phyloP scores from a whole-genome alignment of 2,797 vertebrate species.

The Dallia pectoralis region DNA sequence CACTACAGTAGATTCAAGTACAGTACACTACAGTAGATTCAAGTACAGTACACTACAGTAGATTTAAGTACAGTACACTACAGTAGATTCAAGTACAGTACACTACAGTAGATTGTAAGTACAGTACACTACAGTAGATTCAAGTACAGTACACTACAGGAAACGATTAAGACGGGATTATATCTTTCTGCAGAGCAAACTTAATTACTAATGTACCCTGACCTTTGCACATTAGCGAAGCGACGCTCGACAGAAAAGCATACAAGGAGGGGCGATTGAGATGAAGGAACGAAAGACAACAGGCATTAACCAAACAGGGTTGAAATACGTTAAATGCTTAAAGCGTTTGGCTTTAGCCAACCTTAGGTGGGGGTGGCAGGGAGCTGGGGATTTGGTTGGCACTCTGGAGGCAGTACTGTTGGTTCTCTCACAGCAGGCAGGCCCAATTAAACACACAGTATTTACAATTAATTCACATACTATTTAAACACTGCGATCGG shows the following conservation, averaged over 20 bases:
- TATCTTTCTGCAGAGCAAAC: background rate
- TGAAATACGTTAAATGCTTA: background rate
- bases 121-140: too few relatives aligned
- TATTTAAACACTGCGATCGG: background rate
- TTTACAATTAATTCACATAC: background rate
- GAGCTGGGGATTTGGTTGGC: background rate
- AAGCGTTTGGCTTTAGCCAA: background rate
- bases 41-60: too few relatives aligned
- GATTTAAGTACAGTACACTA: too few relatives aligned
- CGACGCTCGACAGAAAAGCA: background rate
- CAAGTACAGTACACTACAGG: too few relatives aligned
- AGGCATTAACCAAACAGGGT: background rate
- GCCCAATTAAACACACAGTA: background rate
- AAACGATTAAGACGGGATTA: slow-evolving; percentile 11
- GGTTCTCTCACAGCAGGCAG: background rate
- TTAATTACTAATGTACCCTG: slow-evolving; percentile 14
- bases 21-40: too few relatives aligned
- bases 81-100: too few relatives aligned
- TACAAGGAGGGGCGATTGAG: background rate
- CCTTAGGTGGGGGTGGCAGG: background rate
- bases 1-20: too few relatives aligned
- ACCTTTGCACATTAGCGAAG: slow-evolving; percentile 2
- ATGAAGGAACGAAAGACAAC: background rate
- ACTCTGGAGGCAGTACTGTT: background rate
- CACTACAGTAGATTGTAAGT: too few relatives aligned